Evolutionary conservation across 2,888 invertebrate species (phyloP).

Genomic region (Sinelater perroti): DNA sequence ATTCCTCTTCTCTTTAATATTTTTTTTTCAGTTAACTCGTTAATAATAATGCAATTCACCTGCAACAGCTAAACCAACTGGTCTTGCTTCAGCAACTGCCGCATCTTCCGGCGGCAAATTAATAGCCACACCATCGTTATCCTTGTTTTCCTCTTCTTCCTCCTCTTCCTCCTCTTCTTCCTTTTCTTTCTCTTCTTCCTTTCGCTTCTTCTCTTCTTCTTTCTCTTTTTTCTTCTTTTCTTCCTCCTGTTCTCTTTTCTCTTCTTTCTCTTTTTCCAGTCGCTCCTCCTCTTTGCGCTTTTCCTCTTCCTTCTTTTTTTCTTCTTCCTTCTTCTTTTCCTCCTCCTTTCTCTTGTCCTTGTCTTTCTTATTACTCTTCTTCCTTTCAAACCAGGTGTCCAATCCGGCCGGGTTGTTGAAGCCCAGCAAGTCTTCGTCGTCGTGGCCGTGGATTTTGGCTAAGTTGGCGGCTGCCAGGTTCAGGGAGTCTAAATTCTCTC

Average conservation of each 20-base stretch:
- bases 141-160: constrained; percentile 48
- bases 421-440: constrained; percentile 44
- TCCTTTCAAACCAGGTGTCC: constrained; percentile 55
- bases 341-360: constrained; percentile 36
- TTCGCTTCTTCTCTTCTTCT: constrained; percentile 43
- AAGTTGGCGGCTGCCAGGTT: constrained; percentile 54
- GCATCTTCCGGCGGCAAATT: constrained; percentile 67
- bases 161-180: constrained; percentile 48
- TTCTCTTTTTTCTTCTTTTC: constrained; percentile 43
- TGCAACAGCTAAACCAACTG: constrained; percentile 67
- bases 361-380: constrained; percentile 43
- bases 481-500: constrained; percentile 63
- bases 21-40: too few relatives aligned
- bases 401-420: constrained; percentile 48
- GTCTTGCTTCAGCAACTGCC: constrained; percentile 79
- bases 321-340: constrained; percentile 37
- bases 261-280: constrained; percentile 44
- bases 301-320: constrained; percentile 42
- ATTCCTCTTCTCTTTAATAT: too few relatives aligned
- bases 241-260: constrained; percentile 40
- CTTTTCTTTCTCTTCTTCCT: constrained; percentile 29
- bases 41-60: constrained; percentile 49
- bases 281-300: constrained; percentile 39
- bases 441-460: constrained; percentile 51
- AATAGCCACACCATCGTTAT: constrained; percentile 60